phyloP scores from a whole-genome alignment of 2,113 vertebrate species.

The Tautogolabrus adspersus region DNA sequence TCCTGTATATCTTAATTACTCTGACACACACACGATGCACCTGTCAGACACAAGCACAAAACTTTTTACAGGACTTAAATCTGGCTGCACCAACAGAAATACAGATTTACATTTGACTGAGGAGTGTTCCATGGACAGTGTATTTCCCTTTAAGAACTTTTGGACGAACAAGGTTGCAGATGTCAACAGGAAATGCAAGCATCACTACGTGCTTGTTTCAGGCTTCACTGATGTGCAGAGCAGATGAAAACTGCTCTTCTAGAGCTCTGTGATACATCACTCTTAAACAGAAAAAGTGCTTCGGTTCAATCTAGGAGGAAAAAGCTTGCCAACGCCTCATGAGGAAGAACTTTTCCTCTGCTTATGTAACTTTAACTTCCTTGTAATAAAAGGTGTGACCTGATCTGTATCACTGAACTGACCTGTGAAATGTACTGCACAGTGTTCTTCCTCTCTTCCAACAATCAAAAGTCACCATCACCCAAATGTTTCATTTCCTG shows the following conservation, averaged over 20 bases:
- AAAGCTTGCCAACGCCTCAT: not conserved
- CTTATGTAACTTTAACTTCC: constrained; percentile 10
- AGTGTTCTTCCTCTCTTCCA: not conserved
- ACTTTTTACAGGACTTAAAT: no score
- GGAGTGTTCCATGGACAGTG: not conserved
- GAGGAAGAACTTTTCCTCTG: not conserved
- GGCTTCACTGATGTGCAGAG: not conserved
- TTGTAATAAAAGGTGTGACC: not conserved
- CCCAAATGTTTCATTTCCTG: no score
- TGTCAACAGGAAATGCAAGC: not conserved
- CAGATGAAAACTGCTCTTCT: not conserved
- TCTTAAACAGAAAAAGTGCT: not conserved
- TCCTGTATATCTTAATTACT: not conserved
- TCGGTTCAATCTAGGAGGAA: not conserved
- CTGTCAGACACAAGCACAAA: not conserved
- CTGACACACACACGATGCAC: not conserved
- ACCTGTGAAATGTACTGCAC: not conserved
- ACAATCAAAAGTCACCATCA: not conserved
- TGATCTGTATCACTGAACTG: not conserved
- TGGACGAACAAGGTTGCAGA: not conserved
- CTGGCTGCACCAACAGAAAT: no score
- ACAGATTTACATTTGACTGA: no score
- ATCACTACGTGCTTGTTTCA: not conserved
- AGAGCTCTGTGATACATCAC: not conserved
- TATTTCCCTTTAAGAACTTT: not conserved